Evolutionary conservation across 2,797 vertebrate species (phyloP).

Genomic region (Sebastes steindachneri): DNA sequence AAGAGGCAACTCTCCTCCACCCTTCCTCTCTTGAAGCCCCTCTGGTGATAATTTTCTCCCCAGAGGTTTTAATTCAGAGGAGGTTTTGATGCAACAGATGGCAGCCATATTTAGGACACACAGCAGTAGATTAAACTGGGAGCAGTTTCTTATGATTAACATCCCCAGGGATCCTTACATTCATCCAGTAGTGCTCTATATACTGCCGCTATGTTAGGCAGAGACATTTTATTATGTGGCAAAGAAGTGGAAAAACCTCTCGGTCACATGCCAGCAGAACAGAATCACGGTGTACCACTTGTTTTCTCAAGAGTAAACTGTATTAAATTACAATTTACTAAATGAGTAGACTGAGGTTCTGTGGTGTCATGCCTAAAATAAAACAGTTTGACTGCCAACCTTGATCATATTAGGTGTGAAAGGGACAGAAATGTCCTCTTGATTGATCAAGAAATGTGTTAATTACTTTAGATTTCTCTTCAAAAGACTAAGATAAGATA

Average conservation of each 20-base stretch:
- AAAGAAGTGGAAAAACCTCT: neutral
- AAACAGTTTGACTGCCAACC: neutral
- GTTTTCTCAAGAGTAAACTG: conserved; percentile 11
- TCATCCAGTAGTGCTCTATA: neutral
- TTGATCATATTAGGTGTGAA: conserved; percentile 2
- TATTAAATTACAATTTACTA: conserved; percentile 21
- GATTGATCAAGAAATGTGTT: neutral
- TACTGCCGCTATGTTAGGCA: neutral
- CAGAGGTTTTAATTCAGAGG: conserved; percentile 57
- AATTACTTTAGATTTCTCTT: conserved; percentile 5
- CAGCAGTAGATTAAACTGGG: conserved; percentile 47
- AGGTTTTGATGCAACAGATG: conserved; percentile 69
- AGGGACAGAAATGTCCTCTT: neutral
- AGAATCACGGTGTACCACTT: conserved; percentile 1
- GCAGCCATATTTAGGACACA: conserved; percentile 67
- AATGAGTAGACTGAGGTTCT: conserved; percentile 20
- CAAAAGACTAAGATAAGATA: neutral
- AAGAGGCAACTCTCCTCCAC: conserved; percentile 30
- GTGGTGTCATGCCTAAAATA: conserved; percentile 14
- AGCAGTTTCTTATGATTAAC: conserved; percentile 45
- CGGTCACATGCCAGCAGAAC: conserved; percentile 7
- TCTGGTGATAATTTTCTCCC: conserved; percentile 62
- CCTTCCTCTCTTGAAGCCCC: conserved; percentile 44
- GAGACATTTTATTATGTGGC: neutral
- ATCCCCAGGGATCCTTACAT: conserved; percentile 27